Evolutionary conservation across 2,113 vertebrate genomes (phyloP), one percentile per base, ranked within the genome.

Genomic region (Psammodynastes pulverulentus): DNA sequence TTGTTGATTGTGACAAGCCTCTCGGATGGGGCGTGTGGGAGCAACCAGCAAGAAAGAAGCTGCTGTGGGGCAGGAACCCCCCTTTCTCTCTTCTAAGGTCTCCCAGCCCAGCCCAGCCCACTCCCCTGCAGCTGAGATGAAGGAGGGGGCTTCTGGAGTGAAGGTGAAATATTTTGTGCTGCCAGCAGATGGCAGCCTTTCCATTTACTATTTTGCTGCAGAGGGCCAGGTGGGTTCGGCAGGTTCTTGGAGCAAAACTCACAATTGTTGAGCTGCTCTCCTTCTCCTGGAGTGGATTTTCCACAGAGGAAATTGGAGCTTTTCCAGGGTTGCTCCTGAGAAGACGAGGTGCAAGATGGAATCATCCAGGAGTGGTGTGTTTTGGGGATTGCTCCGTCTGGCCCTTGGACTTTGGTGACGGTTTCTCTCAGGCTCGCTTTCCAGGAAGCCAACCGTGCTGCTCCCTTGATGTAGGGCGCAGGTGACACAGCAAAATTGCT

Each of bases 401-500:
- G n/a, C 53, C 53, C 53, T 6, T 54, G 53, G 53, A 54, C 53
- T 54, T 54, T 54, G 46, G 53, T 5, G 48, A 21, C 4, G 39
- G 53, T 67, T 86, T 8, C 62, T 19, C 34, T 9, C 4, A 43
- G n/a, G n/a, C n/a, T n/a, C n/a, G 67, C 53, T n/a, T 51, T 87
- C 48, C 26, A 1, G 79, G 29, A 51, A 85, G 39, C 72, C 8
- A 12, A 1, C 24, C 5, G 54, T 9, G 26, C 34, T 29, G 43
- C 24, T 89, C 79, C 23, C 54, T 49, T 46, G 52, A 8, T 89
- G 62, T 10, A 10, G 90, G 79, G 56, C 54, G 23, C 90, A 93
- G 90, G 90, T 89, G 87, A 49, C 39, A 23, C 7, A 21, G 88
- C 24, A 15, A 90, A 90, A 90, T 93, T 90, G 84, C 84, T 51